A percentile compares a stretch with the other conserved stretches of the same genome.
These are phyloP conservation scores for Eristalinus sepulchralis DNA, from an alignment of 2,888 invertebrate genomes.

Conservation along the genomic window DNA sequence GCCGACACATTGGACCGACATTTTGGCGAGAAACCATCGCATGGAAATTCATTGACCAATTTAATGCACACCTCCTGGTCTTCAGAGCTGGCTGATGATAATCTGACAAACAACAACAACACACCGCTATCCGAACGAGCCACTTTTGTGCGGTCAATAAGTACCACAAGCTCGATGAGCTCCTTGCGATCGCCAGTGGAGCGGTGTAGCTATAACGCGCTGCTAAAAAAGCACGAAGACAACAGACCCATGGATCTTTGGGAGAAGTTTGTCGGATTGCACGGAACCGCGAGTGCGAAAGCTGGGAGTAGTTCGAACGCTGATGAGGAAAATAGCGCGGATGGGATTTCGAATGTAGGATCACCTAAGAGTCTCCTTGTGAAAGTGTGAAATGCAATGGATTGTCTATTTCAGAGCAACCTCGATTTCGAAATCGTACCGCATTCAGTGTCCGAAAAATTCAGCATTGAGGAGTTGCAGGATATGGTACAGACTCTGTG, in stretches of 20 bases:
- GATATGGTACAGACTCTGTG: constrained; percentile 86
- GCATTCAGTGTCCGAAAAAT: constrained; percentile 82
- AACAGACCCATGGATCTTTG: constrained; percentile 81
- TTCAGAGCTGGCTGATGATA: constrained; percentile 73
- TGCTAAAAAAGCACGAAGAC: constrained; percentile 78
- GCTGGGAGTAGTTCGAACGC: background rate
- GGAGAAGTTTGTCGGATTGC: constrained; percentile 77
- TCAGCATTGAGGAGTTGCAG: constrained; percentile 83
- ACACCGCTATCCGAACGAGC: constrained; percentile 15
- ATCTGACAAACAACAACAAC: constrained; percentile 55
- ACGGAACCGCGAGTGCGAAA: constrained; percentile 37
- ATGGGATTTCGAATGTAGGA: constrained; percentile 33
- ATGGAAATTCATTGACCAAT: constrained; percentile 77
- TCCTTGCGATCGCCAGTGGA: constrained; percentile 77
- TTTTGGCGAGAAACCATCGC: constrained; percentile 32
- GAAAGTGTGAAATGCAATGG: background rate
- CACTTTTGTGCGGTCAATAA: constrained; percentile 77
- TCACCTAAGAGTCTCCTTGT: background rate
- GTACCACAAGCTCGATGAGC: constrained; percentile 76
- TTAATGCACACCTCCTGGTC: constrained; percentile 80
- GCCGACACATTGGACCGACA: background rate
- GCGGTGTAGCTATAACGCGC: constrained; percentile 78
- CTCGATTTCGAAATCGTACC: constrained; percentile 84
- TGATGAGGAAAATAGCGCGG: constrained; percentile 33
- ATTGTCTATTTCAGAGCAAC: constrained; percentile 75